Base-by-base conservation (phyloP, 2,113 vertebrate species). In the Bubo bubo region DNA sequence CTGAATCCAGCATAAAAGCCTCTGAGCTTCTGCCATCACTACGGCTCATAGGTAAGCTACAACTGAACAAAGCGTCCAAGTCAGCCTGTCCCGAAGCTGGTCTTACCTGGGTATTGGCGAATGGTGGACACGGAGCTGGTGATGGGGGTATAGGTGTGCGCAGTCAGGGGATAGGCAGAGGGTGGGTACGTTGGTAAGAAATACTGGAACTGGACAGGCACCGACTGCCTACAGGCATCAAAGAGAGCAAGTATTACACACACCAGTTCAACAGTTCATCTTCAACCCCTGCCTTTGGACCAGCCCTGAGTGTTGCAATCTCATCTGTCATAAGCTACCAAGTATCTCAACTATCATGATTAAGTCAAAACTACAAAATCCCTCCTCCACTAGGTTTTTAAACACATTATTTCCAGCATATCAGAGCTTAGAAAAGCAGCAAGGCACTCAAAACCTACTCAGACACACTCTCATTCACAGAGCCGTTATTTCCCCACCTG, bases 161-260 rank as follows among this genome's bases (percentile, higher is more conserved):
- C 98, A 28, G 99, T 98, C 98, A 99, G 92, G 10, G 99, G 99
- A 71, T 99, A 99, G 17, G 99, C 98, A 81, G 99, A 99, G 14
- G 99, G 99, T 1, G 99, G 98, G 94, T 99, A 99, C 0, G 99
- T 98, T 12, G 99, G 99, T 70, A 99, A 93, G 97, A 99, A 99
- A 97, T 99, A 99, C 94, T 99, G 99, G 98, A 99, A 99, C 97
- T 99, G 99, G 88, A 99, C 99, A 49, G 99, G 99, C 75, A 99
- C 99, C 14, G 99, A 97, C 10, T 99, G 99, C 97, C 99, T 99
- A 56, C 18, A 52, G 93, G 91, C 49, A 66, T 30, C 58, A 88
- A 67, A 91, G 67, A 92, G 27, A 98, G 23, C 77, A 84, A 74
- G 34, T 17, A 47, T 88, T 43, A 97, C 34, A 90, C 52, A 92